Percentiles rank a stretch among this genome's conserved stretches.
phyloP scores from a whole-genome alignment of 1,140 invertebrate species.

The Camponotus pennsylvanicus region DNA sequence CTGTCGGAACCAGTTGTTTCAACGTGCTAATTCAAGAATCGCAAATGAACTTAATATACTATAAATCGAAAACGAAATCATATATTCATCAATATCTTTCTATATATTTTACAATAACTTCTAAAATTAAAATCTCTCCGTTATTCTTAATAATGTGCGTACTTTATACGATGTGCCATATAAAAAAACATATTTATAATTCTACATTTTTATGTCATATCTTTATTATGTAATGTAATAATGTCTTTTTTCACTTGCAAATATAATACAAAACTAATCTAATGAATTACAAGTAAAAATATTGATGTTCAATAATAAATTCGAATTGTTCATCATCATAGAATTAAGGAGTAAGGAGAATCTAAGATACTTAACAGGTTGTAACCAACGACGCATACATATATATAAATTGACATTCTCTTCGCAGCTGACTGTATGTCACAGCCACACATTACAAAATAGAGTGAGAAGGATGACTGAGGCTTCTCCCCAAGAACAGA shows the following conservation, averaged over 20 bases:
- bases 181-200: neutral
- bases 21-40: constrained; percentile 24
- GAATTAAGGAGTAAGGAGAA: constrained; percentile 30
- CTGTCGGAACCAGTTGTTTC: constrained; percentile 26
- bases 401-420: neutral
- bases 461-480: constrained; percentile 14
- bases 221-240: neutral
- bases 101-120: neutral
- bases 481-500: neutral
- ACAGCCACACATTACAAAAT: neutral
- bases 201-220: neutral
- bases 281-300: constrained; percentile 1
- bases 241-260: neutral
- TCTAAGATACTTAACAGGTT: constrained; percentile 33
- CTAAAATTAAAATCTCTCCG: constrained; percentile 34
- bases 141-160: constrained; percentile 3
- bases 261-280: neutral
- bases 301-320: neutral
- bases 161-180: neutral
- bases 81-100: neutral
- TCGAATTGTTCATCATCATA: neutral
- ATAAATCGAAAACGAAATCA: constrained; percentile 43
- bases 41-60: constrained; percentile 39
- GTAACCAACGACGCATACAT: constrained; percentile 1
- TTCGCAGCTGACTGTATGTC: neutral